Conservation (phyloP, 2,797 vertebrate species). For the Margarornis squamiger region DNA sequence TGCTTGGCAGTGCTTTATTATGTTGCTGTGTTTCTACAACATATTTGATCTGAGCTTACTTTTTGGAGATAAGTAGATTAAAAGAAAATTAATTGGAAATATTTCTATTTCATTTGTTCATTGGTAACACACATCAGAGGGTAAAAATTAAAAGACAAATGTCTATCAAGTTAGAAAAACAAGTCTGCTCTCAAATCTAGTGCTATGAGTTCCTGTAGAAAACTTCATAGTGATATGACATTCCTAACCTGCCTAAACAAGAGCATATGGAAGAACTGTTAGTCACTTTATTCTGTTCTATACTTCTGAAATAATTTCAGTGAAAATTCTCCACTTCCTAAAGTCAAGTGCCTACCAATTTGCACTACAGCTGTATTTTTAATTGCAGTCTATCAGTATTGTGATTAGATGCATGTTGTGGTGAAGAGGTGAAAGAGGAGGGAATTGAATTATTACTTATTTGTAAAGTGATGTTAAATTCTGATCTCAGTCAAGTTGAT, state of each 20-base stretch:
- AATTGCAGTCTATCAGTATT: neutral
- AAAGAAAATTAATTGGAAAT: conserved; percentile 15
- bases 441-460: neutral
- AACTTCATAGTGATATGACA: neutral
- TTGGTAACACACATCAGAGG: neutral
- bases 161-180: neutral
- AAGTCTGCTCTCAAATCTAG: neutral
- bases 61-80: conserved; percentile 6
- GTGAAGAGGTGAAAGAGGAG: neutral
- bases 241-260: conserved; percentile 14
- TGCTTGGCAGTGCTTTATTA: neutral
- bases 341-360: neutral
- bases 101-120: neutral
- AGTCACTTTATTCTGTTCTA: neutral
- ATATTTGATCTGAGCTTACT: conserved; percentile 15
- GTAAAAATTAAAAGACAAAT: conserved; percentile 4
- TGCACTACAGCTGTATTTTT: neutral
- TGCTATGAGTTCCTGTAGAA: neutral
- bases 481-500: neutral
- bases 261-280: neutral
- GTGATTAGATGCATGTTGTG: neutral
- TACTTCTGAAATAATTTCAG: neutral
- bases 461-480: neutral
- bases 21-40: neutral
- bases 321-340: neutral